Evolutionary conservation across 92 coral and sea anemone genomes (phyloP), one percentile per base, ranked within the genome.

Genomic region (Micromussa lordhowensis): DNA sequence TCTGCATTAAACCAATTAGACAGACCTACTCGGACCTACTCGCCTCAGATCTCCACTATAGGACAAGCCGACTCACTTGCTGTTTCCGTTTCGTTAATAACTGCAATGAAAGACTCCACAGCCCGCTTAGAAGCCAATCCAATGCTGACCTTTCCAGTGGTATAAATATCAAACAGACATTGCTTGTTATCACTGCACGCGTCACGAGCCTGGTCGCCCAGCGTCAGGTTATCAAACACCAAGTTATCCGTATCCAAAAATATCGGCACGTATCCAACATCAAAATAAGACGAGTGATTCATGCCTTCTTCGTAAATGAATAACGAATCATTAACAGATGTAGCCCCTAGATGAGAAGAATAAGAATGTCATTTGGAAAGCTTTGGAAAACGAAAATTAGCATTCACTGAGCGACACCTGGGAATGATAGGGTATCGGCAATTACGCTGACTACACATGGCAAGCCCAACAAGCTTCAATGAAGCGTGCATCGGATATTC

Each of bases 161-260:
- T 91, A 34, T 84, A 71, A 55, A 92, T 79, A 51, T 94, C 97
- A 36, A 92, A 92, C 68, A 94, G 81, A 61, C 97, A 94, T 59
- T 92, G 91, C 22, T 57, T 29, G 51, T 80, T 86, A 54, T 83
- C 85, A 12, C 86, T 90, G 79, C 97, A 94, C 24, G 84, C 64
- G 1, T 68, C 77, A 54, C 48, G 77, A 40, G 97, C 94, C 59
- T 88, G 79, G 76, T 87, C 81, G 24, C 86, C 88, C 34, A 93
- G 68, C 59, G 34, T 30, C 4, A 77, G 24, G 82, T 91, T 75
- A 17, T 68, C 72, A 77, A 91, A 95, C 14, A 48, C 54, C 58
- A 90, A 30, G 71, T 79, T 78, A 4, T 57, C 44, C 38, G 78
- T 40, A 38, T 90, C 92, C 36, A 93, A 54, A 79, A 95, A 93